Percentiles rank a stretch among this genome's conserved stretches.
Conservation (phyloP, 2,888 invertebrate genomes). For the Drosophila quinaria region DNA sequence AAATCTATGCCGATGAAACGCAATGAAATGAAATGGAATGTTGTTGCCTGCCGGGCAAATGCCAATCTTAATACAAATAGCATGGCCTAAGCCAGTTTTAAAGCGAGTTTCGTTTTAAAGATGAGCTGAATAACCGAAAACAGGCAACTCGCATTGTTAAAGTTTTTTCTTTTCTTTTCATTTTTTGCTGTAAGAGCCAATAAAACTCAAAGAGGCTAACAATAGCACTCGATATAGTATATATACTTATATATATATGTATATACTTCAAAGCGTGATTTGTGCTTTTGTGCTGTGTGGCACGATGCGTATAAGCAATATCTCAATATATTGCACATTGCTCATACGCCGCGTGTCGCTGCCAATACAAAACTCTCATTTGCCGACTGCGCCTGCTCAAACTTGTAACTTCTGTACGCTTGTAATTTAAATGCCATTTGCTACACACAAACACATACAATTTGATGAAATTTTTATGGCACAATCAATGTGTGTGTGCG, state of each 20-base stretch:
- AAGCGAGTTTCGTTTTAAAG: slow-evolving; percentile 45
- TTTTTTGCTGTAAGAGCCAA: slow-evolving; percentile 31
- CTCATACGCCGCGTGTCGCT: slow-evolving; percentile 67
- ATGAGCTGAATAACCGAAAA: slow-evolving; percentile 23
- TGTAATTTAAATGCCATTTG: slow-evolving; percentile 77
- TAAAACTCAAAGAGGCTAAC: slow-evolving; percentile 56
- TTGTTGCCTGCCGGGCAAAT: slow-evolving; percentile 15
- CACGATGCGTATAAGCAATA: slow-evolving; percentile 68
- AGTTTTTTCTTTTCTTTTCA: neutral
- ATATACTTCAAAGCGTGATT: slow-evolving; percentile 47
- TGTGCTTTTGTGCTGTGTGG: slow-evolving; percentile 40
- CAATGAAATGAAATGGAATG: slow-evolving; percentile 15
- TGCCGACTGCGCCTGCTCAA: slow-evolving; percentile 69
- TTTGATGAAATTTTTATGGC: slow-evolving; percentile 60
- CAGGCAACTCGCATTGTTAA: slow-evolving; percentile 51
- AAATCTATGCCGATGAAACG: slow-evolving; percentile 44
- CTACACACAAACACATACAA: slow-evolving; percentile 32
- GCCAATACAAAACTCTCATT: slow-evolving; percentile 45
- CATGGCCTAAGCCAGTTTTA: slow-evolving; percentile 36
- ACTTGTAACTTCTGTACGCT: slow-evolving; percentile 54
- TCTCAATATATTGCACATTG: slow-evolving; percentile 57
- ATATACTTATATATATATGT: slow-evolving; percentile 11
- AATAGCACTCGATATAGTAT: slow-evolving; percentile 42
- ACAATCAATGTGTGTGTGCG: slow-evolving; percentile 34
- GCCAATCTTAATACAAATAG: slow-evolving; percentile 23